Evolutionary conservation across 37 sponge, comb jelly and placozoan species (phyloP).

Genomic region (Spongilla lacustris): DNA sequence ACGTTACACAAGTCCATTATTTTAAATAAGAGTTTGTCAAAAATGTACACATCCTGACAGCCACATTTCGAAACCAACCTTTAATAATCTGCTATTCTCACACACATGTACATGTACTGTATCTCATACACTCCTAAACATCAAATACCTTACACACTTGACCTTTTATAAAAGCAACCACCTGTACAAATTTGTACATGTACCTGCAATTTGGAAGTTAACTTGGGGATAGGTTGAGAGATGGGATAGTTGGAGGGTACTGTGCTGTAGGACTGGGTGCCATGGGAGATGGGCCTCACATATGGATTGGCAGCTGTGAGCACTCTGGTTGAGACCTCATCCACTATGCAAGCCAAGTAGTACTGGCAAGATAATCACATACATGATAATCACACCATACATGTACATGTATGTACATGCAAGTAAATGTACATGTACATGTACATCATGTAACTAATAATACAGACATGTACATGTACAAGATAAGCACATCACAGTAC

Average conservation of each 20-base stretch:
- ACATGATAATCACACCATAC: too few relatives aligned
- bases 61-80: too few relatives aligned
- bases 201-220: conserved; percentile 63
- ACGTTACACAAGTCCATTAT: too few relatives aligned
- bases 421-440: background rate
- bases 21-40: too few relatives aligned
- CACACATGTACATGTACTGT: background rate
- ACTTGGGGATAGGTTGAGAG: conserved; percentile 71
- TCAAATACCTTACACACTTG: too few relatives aligned
- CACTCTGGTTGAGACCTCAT: conserved; percentile 32
- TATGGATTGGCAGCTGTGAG: conserved; percentile 62
- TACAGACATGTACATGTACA: background rate
- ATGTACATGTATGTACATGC: background rate
- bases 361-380: conserved; percentile 28
- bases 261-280: conserved; percentile 55
- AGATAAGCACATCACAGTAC: too few relatives aligned
- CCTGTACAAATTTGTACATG: background rate
- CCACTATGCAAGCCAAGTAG: conserved; percentile 57
- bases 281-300: conserved; percentile 63
- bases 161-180: too few relatives aligned
- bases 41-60: too few relatives aligned
- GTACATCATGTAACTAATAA: background rate
- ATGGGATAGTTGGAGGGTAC: conserved; percentile 59
- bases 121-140: too few relatives aligned
- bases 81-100: too few relatives aligned